Evolutionary conservation across 2,113 vertebrate genomes (phyloP).

Genomic region (Mola mola): DNA sequence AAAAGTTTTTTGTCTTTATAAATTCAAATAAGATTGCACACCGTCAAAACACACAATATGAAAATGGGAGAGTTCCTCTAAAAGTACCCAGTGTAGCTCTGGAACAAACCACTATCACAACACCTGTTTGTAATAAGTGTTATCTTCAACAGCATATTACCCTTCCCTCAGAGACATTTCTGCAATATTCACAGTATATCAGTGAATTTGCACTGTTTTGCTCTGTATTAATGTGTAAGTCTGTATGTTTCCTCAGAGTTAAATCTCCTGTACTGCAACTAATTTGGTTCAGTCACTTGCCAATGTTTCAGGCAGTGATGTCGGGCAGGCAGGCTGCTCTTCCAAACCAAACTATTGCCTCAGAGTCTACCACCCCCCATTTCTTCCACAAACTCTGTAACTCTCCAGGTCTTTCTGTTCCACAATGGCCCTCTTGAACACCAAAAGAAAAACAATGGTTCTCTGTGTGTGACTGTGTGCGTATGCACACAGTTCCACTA

Average conservation of each 20-base stretch:
- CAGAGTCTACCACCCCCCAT: constrained; percentile 32
- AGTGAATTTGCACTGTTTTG: not conserved
- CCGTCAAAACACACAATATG: no score
- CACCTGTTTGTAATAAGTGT: no score
- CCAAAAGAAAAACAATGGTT: constrained; percentile 28
- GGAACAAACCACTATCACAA: no score
- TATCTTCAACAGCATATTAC: no score
- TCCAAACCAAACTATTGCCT: constrained; percentile 47
- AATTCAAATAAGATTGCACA: no score
- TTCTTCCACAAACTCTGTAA: constrained; percentile 33
- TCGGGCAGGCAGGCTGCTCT: constrained; percentile 11
- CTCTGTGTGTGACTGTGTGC: constrained; percentile 1
- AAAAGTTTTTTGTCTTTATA: no score
- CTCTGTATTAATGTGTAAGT: constrained; percentile 21
- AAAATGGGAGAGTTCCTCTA: no score
- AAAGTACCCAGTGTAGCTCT: no score
- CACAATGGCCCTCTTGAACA: constrained; percentile 21
- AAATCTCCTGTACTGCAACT: constrained; percentile 38
- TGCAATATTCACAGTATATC: no score
- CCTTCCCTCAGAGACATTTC: no score
- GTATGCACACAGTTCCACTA: constrained; percentile 16
- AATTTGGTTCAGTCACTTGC: constrained; percentile 13
- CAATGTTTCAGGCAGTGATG: constrained; percentile 29
- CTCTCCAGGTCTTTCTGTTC: constrained; percentile 29
- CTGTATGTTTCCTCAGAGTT: constrained; percentile 20